These are phyloP conservation scores for Pterostichus niger DNA, from an alignment of 2,888 invertebrate genomes.

Conservation along the genomic window DNA sequence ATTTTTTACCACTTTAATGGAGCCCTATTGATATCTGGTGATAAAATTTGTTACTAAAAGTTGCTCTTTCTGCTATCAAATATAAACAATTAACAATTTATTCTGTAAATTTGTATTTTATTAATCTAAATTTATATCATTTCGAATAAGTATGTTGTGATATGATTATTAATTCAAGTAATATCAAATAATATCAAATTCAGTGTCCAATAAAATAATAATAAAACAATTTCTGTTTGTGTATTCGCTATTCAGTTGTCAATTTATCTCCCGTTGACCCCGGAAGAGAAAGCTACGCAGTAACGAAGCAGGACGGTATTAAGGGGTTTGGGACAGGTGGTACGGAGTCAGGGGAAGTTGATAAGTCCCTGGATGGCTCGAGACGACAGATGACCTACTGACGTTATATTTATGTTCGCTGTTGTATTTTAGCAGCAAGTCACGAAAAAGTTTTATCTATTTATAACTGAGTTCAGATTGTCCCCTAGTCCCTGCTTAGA, in stretches of 20 bases:
- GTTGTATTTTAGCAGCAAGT: constrained; percentile 37
- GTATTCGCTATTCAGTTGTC: background rate
- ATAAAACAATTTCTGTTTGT: constrained; percentile 3
- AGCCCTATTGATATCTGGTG: too few relatives aligned
- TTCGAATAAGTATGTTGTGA: constrained; percentile 2
- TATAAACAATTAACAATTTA: too few relatives aligned
- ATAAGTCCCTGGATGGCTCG: constrained; percentile 13
- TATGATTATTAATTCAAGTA: constrained; percentile 9
- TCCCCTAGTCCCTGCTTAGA: constrained; percentile 28
- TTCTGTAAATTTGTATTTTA: too few relatives aligned
- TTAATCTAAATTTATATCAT: constrained; percentile 9
- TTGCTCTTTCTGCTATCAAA: too few relatives aligned
- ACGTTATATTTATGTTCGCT: constrained; percentile 53
- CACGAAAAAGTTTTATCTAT: constrained; percentile 49
- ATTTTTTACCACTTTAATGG: too few relatives aligned
- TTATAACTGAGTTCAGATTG: constrained; percentile 20
- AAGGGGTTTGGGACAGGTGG: background rate
- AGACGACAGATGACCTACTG: constrained; percentile 43
- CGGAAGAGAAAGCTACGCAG: constrained; percentile 5
- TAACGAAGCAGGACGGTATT: background rate
- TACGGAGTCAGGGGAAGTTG: background rate
- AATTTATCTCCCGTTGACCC: constrained; percentile 16
- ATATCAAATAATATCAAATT: background rate
- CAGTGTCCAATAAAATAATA: background rate
- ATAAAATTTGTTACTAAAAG: too few relatives aligned